Percentiles rank a stretch among this genome's conserved stretches.
phyloP scores from a whole-genome alignment of 2,888 invertebrate genomes.

The Epirrita christyi region DNA sequence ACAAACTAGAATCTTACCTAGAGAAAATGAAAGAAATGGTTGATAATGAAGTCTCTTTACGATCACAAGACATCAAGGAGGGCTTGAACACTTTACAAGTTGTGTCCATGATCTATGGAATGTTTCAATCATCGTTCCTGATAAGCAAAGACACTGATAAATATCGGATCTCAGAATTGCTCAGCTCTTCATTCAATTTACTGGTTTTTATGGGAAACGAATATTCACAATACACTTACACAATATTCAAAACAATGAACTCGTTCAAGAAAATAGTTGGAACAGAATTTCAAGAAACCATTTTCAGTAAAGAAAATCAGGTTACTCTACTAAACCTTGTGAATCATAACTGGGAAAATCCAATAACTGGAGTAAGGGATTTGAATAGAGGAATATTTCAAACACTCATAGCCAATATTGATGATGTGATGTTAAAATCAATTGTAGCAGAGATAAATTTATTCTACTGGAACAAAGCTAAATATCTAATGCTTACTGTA shows the following conservation, averaged over 20 bases:
- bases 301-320: constrained; percentile 59
- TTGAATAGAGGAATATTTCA: constrained; percentile 78
- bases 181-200: constrained; percentile 57
- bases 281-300: constrained; percentile 55
- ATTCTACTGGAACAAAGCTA: constrained; percentile 86
- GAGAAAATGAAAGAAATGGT: constrained; percentile 49
- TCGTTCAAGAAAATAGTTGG: constrained; percentile 69
- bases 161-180: constrained; percentile 40
- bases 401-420: constrained; percentile 57
- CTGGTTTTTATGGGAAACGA: constrained; percentile 67
- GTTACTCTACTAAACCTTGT: constrained; percentile 74
- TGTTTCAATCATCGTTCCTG: constrained; percentile 72
- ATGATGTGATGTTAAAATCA: constrained; percentile 48
- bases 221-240: constrained; percentile 81
- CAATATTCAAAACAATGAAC: constrained; percentile 78
- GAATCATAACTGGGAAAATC: constrained; percentile 87
- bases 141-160: constrained; percentile 38
- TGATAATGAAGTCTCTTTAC: constrained; percentile 45
- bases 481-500: constrained; percentile 83
- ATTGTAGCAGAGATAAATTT: constrained; percentile 62
- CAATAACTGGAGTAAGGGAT: constrained; percentile 82
- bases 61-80: constrained; percentile 35
- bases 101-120: constrained; percentile 72
- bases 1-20: constrained; percentile 55
- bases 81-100: constrained; percentile 46